Conservation (phyloP, 1,140 invertebrate genomes). For the Lysiphlebus fabarum region DNA sequence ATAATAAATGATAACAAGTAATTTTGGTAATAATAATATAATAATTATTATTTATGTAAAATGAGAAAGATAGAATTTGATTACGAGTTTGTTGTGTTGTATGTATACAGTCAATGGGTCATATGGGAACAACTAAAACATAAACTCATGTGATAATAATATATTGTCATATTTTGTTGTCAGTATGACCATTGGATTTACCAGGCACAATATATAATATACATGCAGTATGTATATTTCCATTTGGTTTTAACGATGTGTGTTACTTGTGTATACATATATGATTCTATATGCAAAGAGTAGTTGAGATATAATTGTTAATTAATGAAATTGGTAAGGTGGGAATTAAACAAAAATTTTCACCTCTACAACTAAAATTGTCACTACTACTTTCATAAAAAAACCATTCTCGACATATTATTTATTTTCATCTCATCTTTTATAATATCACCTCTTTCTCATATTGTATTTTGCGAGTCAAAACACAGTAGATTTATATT, state of each 20-base stretch:
- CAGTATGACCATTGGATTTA: not conserved
- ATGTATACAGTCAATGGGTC: constrained; percentile 13
- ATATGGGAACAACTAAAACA: not conserved
- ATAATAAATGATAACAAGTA: no score
- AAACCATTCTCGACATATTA: constrained; percentile 19
- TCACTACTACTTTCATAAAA: no score
- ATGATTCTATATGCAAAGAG: constrained; percentile 56
- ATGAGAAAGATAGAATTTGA: no score
- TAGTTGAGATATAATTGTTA: constrained; percentile 57
- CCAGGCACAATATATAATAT: constrained; percentile 38
- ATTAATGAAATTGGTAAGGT: constrained; percentile 57
- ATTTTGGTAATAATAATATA: no score
- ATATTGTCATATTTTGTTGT: not conserved
- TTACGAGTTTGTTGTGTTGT: no score
- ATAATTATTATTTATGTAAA: no score
- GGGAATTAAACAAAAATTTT: constrained; percentile 45
- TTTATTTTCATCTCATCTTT: constrained; percentile 7
- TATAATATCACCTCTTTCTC: not conserved
- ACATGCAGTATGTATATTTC: constrained; percentile 57
- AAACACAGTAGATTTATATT: no score
- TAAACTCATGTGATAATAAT: not conserved
- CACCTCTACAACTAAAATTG: constrained; percentile 8
- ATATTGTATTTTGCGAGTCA: no score
- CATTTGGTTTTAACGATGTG: constrained; percentile 53
- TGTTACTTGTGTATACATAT: constrained; percentile 30